phyloP scores from a whole-genome alignment of 2,797 vertebrate species.

The Hoplostethus mediterraneus region DNA sequence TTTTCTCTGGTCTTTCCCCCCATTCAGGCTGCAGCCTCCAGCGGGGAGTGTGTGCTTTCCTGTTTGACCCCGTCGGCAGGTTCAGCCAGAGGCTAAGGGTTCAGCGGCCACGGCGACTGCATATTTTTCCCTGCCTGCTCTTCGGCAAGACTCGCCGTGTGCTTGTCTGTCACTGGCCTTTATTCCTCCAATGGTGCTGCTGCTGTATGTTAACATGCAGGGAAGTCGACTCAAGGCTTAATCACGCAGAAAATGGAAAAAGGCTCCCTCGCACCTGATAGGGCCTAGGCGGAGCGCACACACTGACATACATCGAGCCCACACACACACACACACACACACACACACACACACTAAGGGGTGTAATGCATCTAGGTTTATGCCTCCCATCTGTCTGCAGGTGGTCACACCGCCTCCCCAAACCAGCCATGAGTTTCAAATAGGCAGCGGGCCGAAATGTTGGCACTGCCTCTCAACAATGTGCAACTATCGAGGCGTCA shows the following conservation, averaged over 20 bases:
- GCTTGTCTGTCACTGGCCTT: conserved; percentile 47
- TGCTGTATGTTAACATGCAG: conserved; percentile 79
- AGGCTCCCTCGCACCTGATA: conserved; percentile 64
- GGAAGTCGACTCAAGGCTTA: conserved; percentile 77
- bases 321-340: conserved; percentile 11
- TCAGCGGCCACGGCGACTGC: conserved; percentile 48
- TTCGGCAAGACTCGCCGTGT: conserved; percentile 37
- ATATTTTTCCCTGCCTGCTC: conserved; percentile 57
- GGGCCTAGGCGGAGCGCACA: conserved; percentile 42
- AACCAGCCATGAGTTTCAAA: conserved; percentile 74
- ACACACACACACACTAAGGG: conserved; percentile 36
- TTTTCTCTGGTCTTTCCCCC: conserved; percentile 59
- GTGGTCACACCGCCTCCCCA: conserved; percentile 69
- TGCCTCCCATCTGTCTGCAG: conserved; percentile 79
- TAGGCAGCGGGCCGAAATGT: conserved; percentile 58
- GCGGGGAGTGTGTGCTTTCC: conserved; percentile 64
- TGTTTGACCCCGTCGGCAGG: conserved; percentile 64
- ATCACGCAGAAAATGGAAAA: conserved; percentile 85
- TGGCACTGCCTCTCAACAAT: conserved; percentile 43
- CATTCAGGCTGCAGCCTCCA: conserved; percentile 48
- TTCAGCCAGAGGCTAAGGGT: conserved; percentile 75
- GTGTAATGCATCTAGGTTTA: conserved; percentile 71
- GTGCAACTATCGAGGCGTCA: conserved; percentile 60
- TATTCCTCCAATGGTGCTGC: conserved; percentile 62
- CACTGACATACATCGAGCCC: conserved; percentile 39